phyloP scores from a whole-genome alignment of 2,888 invertebrate species.

The Hedya salicella region DNA sequence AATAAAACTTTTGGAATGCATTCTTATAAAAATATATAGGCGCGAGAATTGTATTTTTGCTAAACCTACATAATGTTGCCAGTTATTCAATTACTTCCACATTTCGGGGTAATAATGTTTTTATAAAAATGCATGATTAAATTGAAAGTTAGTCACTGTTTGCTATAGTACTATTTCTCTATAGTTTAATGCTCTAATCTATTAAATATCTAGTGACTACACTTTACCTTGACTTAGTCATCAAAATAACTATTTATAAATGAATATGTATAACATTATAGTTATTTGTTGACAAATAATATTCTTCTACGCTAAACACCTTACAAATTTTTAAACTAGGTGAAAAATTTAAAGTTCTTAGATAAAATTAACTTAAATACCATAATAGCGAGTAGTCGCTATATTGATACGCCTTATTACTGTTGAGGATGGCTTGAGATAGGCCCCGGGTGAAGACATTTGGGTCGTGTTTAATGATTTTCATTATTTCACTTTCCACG shows the following conservation, averaged over 20 bases:
- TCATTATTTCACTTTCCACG: constrained; percentile 20
- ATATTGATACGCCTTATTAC: constrained; percentile 69
- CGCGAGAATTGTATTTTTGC: constrained; percentile 61
- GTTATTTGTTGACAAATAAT: constrained; percentile 76
- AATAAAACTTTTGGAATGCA: constrained; percentile 54
- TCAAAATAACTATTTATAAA: constrained; percentile 67
- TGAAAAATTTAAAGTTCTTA: constrained; percentile 70
- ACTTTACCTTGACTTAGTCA: constrained; percentile 67
- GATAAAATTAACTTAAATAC: constrained; percentile 64
- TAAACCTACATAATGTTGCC: constrained; percentile 59
- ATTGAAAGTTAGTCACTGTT: constrained; percentile 63
- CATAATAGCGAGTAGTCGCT: constrained; percentile 66
- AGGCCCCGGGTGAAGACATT: constrained; percentile 19
- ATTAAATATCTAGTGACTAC: constrained; percentile 65
- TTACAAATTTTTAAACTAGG: constrained; percentile 74
- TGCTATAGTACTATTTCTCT: constrained; percentile 68
- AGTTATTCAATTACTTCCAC: constrained; percentile 47
- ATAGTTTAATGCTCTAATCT: constrained; percentile 73
- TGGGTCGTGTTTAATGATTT: constrained; percentile 32
- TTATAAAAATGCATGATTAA: constrained; percentile 66
- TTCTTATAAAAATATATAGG: constrained; percentile 65
- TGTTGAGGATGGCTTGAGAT: constrained; percentile 63
- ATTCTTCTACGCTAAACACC: constrained; percentile 83
- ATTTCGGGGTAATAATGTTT: constrained; percentile 56
- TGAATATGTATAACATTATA: constrained; percentile 64